phyloP scores from a whole-genome alignment of 2,888 invertebrate species.

The Orthonevra nobilis region DNA sequence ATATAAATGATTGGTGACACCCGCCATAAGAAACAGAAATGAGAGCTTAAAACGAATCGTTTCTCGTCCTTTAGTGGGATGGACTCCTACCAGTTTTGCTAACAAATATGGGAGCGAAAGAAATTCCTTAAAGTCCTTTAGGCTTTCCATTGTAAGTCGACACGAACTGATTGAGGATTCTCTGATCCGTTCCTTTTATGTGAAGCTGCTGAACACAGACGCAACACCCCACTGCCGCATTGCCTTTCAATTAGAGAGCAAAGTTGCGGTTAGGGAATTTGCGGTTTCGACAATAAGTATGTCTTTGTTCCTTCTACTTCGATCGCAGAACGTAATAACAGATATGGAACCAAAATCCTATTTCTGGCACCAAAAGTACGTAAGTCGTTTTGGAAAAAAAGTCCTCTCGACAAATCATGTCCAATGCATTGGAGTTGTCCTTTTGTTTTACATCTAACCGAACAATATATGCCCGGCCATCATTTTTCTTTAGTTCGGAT shows the following conservation, averaged over 20 bases:
- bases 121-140: slow-evolving; percentile 47
- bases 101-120: slow-evolving; percentile 40
- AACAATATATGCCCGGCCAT: slow-evolving; percentile 16
- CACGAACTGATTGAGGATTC: too few relatives aligned
- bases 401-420: too few relatives aligned
- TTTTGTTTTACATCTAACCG: slow-evolving; percentile 14
- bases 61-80: slow-evolving; percentile 10
- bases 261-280: neutral
- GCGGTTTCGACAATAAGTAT: too few relatives aligned
- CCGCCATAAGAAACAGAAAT: neutral
- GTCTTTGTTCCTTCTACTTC: too few relatives aligned
- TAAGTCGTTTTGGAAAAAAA: too few relatives aligned
- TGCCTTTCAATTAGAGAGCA: neutral
- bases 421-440: neutral
- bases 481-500: slow-evolving; percentile 11
- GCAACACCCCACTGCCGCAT: too few relatives aligned
- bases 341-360: neutral
- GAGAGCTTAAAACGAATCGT: slow-evolving; percentile 41
- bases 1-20: slow-evolving; percentile 28
- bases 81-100: slow-evolving; percentile 29
- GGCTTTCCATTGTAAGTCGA: slow-evolving; percentile 37
- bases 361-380: too few relatives aligned
- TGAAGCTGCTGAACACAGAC: too few relatives aligned
- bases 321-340: neutral
- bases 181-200: too few relatives aligned